Percentiles rank a stretch among this genome's conserved stretches.
phyloP scores from a whole-genome alignment of 2,113 vertebrate genomes.

The Epinephelus moara region DNA sequence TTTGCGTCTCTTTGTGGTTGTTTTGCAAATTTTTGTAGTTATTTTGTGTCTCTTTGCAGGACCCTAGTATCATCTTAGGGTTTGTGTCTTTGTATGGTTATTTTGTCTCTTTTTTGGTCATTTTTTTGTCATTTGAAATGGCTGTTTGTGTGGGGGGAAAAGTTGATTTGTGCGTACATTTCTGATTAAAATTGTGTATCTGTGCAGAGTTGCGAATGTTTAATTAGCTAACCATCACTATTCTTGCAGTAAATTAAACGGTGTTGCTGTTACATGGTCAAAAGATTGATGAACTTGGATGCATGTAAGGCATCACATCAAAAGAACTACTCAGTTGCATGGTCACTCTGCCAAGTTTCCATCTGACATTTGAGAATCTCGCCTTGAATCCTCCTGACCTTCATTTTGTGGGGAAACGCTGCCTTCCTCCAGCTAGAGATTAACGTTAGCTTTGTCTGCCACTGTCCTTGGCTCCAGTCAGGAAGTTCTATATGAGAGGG shows the following conservation, averaged over 20 bases:
- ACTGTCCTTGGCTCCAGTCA: conserved; percentile 60
- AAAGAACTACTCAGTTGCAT: conserved; percentile 32
- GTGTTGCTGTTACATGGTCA: background rate
- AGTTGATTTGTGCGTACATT: background rate
- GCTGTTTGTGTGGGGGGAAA: background rate
- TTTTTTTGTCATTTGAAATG: background rate
- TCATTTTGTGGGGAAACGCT: conserved; percentile 63
- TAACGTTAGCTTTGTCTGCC: conserved; percentile 76
- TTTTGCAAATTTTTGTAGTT: too few relatives aligned
- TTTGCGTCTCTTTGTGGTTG: too few relatives aligned
- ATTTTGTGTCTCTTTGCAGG: too few relatives aligned
- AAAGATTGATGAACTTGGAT: conserved; percentile 27
- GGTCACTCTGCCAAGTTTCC: conserved; percentile 60
- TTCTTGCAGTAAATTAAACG: background rate
- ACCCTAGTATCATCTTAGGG: too few relatives aligned
- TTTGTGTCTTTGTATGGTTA: too few relatives aligned
- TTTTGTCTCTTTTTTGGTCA: too few relatives aligned
- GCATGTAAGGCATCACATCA: conserved; percentile 2
- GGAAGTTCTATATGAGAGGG: background rate
- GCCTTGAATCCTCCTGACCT: conserved; percentile 62
- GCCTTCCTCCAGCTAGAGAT: conserved; percentile 73
- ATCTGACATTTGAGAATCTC: conserved; percentile 74
- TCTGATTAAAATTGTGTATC: background rate
- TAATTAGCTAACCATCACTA: conserved; percentile 12
- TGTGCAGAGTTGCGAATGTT: conserved; percentile 11